Evolutionary conservation across 2,888 invertebrate genomes (phyloP).

Genomic region (Axea sp.): DNA sequence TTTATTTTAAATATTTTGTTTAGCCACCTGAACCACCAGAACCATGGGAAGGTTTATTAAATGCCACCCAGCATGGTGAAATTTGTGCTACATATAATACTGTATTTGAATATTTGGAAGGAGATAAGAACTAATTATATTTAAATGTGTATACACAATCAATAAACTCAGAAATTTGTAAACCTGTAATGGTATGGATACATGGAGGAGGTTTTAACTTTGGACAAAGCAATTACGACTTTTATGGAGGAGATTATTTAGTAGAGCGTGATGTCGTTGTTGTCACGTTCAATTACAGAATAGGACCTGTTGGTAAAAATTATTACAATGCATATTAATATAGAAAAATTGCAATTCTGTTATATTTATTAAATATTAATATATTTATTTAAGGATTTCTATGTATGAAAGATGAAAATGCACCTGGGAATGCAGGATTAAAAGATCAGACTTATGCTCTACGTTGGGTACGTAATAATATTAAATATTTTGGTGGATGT

Average conservation of each 20-base stretch:
- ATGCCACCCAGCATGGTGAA: conserved; percentile 71
- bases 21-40: conserved; percentile 68
- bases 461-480: conserved; percentile 73
- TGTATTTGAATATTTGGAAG: conserved; percentile 65
- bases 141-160: conserved; percentile 73
- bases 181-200: conserved; percentile 73
- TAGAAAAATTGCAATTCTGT: too few species aligned
- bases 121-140: conserved; percentile 73
- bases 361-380: neutral
- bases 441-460: conserved; percentile 74
- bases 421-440: conserved; percentile 72
- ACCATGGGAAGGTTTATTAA: conserved; percentile 72
- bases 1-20: neutral
- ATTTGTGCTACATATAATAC: conserved; percentile 71
- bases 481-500: conserved; percentile 73
- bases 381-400: conserved; percentile 68
- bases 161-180: conserved; percentile 67
- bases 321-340: too few species aligned
- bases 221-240: conserved; percentile 66
- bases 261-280: conserved; percentile 72
- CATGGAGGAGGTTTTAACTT: conserved; percentile 70
- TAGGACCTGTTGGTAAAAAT: conserved; percentile 64
- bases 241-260: conserved; percentile 72
- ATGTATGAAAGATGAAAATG: conserved; percentile 69
- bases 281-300: conserved; percentile 72